Evolutionary conservation across 23 tunicate species (phyloP).

Genomic region (Styela clava): DNA sequence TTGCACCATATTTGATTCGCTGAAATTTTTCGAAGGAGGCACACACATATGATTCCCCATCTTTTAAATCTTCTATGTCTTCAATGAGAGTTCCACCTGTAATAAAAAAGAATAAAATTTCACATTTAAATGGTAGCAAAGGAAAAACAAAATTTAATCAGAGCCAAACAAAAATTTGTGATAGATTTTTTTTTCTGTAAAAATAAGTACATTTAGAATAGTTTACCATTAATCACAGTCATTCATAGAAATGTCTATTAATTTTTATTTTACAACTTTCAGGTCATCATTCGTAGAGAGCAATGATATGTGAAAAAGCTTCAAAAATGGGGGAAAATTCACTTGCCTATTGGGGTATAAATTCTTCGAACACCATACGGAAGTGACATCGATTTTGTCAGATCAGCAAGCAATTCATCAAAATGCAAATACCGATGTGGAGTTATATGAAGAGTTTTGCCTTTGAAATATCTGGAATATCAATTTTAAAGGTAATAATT

Average conservation of each 20-base stretch:
- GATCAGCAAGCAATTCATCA: constrained; percentile 95
- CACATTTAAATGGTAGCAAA: not conserved
- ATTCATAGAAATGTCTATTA: too few species aligned
- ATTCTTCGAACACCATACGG: constrained; percentile 98
- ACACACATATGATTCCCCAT: constrained; percentile 95
- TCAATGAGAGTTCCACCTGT: constrained; percentile 76
- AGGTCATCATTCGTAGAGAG: too few species aligned
- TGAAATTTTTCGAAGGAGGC: constrained; percentile 96
- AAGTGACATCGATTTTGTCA: constrained; percentile 90
- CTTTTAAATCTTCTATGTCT: constrained; percentile 90
- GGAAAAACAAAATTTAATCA: too few species aligned
- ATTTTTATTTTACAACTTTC: too few species aligned
- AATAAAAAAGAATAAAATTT: not conserved
- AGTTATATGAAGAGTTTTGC: constrained; percentile 92
- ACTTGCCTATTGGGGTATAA: constrained; percentile 86
- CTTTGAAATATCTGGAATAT: constrained; percentile 77
- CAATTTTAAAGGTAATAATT: not conserved
- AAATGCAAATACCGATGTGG: constrained; percentile 97
- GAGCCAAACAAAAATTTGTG: too few species aligned
- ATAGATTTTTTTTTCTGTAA: too few species aligned
- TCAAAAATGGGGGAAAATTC: too few species aligned
- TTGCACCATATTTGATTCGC: constrained; percentile 64
- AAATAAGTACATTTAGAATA: too few species aligned
- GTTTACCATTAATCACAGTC: too few species aligned
- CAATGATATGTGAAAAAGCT: too few species aligned